phyloP scores from a whole-genome alignment of 2,888 invertebrate species.

The Hartigia nigra region DNA sequence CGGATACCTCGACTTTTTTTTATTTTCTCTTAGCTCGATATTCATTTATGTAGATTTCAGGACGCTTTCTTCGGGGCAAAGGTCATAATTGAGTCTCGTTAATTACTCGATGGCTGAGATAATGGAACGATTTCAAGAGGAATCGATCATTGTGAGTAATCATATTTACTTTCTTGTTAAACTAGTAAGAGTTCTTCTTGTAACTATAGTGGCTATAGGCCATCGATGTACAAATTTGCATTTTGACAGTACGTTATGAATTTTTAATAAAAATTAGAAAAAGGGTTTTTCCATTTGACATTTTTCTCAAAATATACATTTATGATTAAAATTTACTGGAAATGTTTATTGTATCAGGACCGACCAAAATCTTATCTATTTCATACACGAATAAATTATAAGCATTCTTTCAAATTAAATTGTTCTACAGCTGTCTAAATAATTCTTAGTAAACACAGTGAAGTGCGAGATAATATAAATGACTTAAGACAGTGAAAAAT shows the following conservation, averaged over 20 bases:
- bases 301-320: not conserved
- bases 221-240: not conserved
- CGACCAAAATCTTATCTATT: not conserved
- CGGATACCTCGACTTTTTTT: constrained; percentile 11
- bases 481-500: not conserved
- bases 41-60: not conserved
- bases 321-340: not conserved
- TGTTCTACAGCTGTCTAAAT: too few relatives aligned
- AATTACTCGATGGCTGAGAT: constrained; percentile 16
- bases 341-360: not conserved
- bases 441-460: not conserved
- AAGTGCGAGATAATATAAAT: not conserved
- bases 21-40: not conserved
- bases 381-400: not conserved
- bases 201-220: not conserved
- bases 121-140: constrained; percentile 14
- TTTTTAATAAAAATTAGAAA: not conserved
- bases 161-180: constrained; percentile 26
- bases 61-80: constrained; percentile 5
- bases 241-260: not conserved
- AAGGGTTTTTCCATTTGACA: not conserved
- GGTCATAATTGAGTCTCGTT: constrained; percentile 18
- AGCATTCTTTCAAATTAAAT: not conserved
- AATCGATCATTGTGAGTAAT: not conserved
- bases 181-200: constrained; percentile 21